Base-by-base conservation (phyloP, 1,140 invertebrate species). In the Cephus cinctus region DNA sequence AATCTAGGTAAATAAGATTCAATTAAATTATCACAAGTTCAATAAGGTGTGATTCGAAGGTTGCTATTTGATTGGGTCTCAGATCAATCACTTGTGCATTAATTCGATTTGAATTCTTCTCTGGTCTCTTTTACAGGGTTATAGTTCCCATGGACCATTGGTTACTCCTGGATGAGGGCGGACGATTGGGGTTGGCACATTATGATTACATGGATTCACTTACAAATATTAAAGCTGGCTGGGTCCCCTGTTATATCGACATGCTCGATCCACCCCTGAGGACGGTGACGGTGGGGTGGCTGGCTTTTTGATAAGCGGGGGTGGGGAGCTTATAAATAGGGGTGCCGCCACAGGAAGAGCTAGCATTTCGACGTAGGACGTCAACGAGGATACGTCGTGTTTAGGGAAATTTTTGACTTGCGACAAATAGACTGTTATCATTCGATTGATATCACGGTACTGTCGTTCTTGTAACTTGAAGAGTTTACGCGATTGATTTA, bases 241-340 rank as follows among this genome's bases (percentile, higher is more conserved):
- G n/a, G n/a, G n/a, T n/a, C n/a, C n/a, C n/a, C n/a, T n/a, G n/a
- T n/a, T n/a, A n/a, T n/a, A n/a, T n/a, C n/a, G n/a, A n/a, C n/a
- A n/a, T n/a, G n/a, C n/a, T n/a, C n/a, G n/a, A n/a, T n/a, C n/a
- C n/a, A n/a, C n/a, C 8, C 40, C 8, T 8, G 42, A 31, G 27
- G 21, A 30, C 5, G 40, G 39, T n/a, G 35, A 21, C 9, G 30
- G 32, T 25, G 22, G 41, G 6, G 11, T 31, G 20, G 20, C 35
- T 51, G 23, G 40, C 48, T 27, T 43, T 53, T 21, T 52, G 61
- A 61, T 59, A 61, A 59, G 40, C 40, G 43, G 25, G 50, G 36
- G 50, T 45, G 52, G 47, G 45, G 57, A 65, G 64, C 54, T 65
- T 56, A 74, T 73, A 74, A 69, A 71, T 72, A 63, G 64, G 50